phyloP scores from a whole-genome alignment of 2,888 invertebrate species.

The Drosophila atripex region DNA sequence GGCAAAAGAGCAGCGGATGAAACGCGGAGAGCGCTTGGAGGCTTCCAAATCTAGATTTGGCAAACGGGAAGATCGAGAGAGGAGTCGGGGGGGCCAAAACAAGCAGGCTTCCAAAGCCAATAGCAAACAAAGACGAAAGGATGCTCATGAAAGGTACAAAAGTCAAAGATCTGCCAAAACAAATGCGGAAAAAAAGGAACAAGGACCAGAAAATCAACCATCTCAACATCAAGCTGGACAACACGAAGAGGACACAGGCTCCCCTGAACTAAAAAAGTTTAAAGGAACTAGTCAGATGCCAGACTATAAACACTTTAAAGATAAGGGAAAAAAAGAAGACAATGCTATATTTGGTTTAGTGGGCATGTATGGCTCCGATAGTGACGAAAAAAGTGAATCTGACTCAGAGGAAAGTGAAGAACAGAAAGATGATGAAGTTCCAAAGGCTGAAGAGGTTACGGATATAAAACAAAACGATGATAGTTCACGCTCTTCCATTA shows the following conservation, averaged over 20 bases:
- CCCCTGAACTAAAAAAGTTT: conserved; percentile 53
- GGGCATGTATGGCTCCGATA: conserved; percentile 82
- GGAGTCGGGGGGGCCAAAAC: conserved; percentile 32
- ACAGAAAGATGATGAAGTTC: accelerated
- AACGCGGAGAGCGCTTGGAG: conserved; percentile 90
- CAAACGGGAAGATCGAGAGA: conserved; percentile 82
- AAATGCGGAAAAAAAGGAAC: not conserved
- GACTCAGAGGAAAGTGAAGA: conserved; percentile 1
- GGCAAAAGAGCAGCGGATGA: conserved; percentile 87
- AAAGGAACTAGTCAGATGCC: conserved; percentile 69
- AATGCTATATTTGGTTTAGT: conserved; percentile 74
- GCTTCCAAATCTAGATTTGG: conserved; percentile 83
- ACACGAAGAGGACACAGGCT: not conserved
- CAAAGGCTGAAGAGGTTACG: not conserved
- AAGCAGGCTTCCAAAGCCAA: conserved; percentile 7
- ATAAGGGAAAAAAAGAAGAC: conserved; percentile 27
- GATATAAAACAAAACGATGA: not conserved
- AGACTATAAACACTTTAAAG: conserved; percentile 66
- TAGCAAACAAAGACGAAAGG: conserved; percentile 7
- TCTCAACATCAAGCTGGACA: not conserved
- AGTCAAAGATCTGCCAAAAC: not conserved
- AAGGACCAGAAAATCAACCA: not conserved
- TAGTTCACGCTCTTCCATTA: not conserved
- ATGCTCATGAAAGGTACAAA: not conserved
- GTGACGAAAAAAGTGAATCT: conserved; percentile 49